Evolutionary conservation across 2,888 invertebrate species (phyloP), one percentile per base, ranked within the genome.

Genomic region (Caenorhabditis drosophilae): DNA sequence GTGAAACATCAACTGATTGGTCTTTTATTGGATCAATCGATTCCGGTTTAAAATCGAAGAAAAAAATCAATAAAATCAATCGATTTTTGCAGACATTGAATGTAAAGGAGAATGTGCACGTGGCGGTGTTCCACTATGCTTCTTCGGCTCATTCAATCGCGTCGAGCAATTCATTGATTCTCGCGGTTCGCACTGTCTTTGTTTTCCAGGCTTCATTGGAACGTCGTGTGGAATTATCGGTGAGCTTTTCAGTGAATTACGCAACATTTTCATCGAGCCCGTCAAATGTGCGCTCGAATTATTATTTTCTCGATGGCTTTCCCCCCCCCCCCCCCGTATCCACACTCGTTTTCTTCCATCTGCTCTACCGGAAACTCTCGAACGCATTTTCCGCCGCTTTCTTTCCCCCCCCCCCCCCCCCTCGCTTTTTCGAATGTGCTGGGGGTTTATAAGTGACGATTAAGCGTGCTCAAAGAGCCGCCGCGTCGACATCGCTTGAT

Each of bases 121-220:
- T 9, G 77, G 78, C 9, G 81, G 81, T 2, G 50, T 70, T 25
- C 81, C 81, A 12, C 72, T 81, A 40, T 81, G 81, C 55, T 78
- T 70, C 52, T 79, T 77, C 34, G 79, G 73, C 2, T 27, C 63
- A 2, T 73, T 70, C 46, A 67, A 67, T 48, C 55, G 69, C 2
- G 42, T 70, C 18, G 73, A 73, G 38, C 73, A 73, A 48, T 73
- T 64, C 42, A 46, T 58, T 18, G 69, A 73, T 35, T 26, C 52
- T 7, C 46, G 58, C n/a, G 73, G 73, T 31, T 75, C 69, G 2
- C 81, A 81, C 44, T 81, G 81, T 50, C 58, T 78, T 1, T 81
- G 81, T 54, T 82, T 62, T 52, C 77, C 77, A 15, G 81, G 81
- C n/a, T 81, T 67, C 50, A 70, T 70, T 11, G 76, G 78, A 15